These are phyloP conservation scores for Gymnogyps californianus DNA, from an alignment of 2,113 vertebrate species.

Conservation along the genomic window DNA sequence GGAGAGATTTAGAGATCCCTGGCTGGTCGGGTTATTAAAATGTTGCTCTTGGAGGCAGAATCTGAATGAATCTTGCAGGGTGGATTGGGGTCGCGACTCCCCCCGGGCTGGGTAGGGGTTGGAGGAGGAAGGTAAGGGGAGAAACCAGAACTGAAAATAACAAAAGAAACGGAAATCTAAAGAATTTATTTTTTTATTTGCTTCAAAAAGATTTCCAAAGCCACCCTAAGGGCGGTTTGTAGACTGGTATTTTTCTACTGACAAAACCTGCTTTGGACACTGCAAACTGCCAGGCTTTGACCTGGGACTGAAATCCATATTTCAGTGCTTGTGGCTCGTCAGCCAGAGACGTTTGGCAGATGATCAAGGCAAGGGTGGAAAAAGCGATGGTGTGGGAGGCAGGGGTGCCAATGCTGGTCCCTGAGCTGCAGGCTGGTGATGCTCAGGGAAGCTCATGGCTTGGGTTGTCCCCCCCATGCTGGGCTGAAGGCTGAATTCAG, in stretches of 20 bases:
- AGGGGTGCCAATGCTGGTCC: not conserved
- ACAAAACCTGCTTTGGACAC: not conserved
- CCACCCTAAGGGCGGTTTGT: not conserved
- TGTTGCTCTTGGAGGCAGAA: not conserved
- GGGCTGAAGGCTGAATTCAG: not conserved
- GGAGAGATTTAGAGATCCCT: constrained; percentile 52
- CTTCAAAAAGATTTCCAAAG: not conserved
- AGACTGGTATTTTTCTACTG: not conserved
- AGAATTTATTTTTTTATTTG: not conserved
- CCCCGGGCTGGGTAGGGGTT: fast-evolving
- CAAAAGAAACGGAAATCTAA: not conserved
- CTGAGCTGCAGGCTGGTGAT: not conserved
- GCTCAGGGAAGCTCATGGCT: not conserved
- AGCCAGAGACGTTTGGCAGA: not conserved
- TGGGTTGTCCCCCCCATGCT: not conserved
- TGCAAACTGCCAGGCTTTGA: not conserved
- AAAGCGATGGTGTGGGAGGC: not conserved
- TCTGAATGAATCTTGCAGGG: not conserved
- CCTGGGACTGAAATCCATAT: not conserved
- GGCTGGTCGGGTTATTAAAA: constrained; percentile 4
- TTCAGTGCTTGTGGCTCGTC: not conserved
- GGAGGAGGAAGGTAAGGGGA: not conserved
- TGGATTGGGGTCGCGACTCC: not conserved
- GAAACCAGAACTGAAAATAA: not conserved
- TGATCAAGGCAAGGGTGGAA: not conserved